Conservation (phyloP, 1,140 invertebrate genomes). For the Helicorthomorpha holstii region DNA sequence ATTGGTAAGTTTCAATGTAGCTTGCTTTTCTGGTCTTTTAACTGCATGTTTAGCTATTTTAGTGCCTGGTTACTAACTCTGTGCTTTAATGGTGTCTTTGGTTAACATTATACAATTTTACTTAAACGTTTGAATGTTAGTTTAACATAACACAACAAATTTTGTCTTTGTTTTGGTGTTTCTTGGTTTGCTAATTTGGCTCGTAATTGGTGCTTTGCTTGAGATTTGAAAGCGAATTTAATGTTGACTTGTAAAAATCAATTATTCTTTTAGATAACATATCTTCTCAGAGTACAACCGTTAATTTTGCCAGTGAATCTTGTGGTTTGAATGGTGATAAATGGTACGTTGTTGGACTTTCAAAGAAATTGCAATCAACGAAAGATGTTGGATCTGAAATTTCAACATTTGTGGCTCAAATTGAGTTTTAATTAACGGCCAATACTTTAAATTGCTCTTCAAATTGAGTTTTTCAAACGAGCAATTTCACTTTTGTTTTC, state of each 20-base stretch:
- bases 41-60: no score
- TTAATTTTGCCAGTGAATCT: neutral
- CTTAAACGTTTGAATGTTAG: neutral
- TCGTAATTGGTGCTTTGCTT: neutral
- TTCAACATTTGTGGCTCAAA: no score
- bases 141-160: neutral
- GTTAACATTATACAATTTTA: neutral
- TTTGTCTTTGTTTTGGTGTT: neutral
- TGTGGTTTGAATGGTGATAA: neutral
- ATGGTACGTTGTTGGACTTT: neutral
- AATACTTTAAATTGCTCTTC: no score
- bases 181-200: neutral
- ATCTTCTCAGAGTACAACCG: neutral
- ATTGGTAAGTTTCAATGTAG: neutral
- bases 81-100: no score
- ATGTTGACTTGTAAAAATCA: neutral
- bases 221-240: neutral
- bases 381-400: no score
- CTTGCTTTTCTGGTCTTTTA: no score
- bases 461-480: no score
- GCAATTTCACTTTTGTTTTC: no score
- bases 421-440: no score
- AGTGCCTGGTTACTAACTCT: no score
- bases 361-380: neutral
- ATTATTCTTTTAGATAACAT: neutral